These are phyloP conservation scores for Chymomyza fuscimana DNA, from an alignment of 2,888 invertebrate species.

Conservation along the genomic window DNA sequence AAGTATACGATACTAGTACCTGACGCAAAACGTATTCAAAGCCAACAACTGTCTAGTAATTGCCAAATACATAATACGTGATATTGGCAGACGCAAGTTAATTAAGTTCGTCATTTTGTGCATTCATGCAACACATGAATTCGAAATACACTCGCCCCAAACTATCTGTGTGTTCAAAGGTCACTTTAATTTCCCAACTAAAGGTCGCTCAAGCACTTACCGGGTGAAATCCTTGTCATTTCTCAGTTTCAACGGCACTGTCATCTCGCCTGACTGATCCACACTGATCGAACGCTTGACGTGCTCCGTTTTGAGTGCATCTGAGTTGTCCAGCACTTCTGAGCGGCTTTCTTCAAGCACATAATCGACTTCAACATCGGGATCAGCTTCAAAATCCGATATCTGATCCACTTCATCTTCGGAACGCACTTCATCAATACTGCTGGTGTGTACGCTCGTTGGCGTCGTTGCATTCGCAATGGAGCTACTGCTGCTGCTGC, in stretches of 20 bases:
- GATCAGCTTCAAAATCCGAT: slow-evolving; percentile 57
- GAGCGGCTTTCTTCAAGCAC: slow-evolving; percentile 60
- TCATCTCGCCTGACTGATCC: slow-evolving; percentile 32
- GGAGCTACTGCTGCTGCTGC: slow-evolving; percentile 33
- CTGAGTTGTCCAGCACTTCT: slow-evolving; percentile 30
- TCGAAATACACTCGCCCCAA: background rate
- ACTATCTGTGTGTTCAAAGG: background rate
- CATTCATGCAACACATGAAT: slow-evolving; percentile 6
- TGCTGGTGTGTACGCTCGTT: slow-evolving; percentile 29
- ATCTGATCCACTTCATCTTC: slow-evolving; percentile 78
- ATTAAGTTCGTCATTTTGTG: slow-evolving; percentile 33
- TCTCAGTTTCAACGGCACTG: slow-evolving; percentile 33
- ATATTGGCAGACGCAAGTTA: slow-evolving; percentile 35
- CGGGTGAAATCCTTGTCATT: slow-evolving; percentile 69
- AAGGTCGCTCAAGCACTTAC: slow-evolving; percentile 51
- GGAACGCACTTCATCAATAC: slow-evolving; percentile 76
- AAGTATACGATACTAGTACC: background rate
- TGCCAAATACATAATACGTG: background rate
- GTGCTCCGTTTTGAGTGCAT: slow-evolving; percentile 29
- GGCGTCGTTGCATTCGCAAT: slow-evolving; percentile 31
- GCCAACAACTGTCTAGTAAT: background rate
- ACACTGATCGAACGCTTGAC: slow-evolving; percentile 53
- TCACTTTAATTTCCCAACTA: background rate
- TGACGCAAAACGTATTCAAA: background rate
- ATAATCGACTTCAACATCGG: slow-evolving; percentile 41